Evolutionary conservation across 2,113 vertebrate genomes (phyloP).

Genomic region (Pithys albifrons): DNA sequence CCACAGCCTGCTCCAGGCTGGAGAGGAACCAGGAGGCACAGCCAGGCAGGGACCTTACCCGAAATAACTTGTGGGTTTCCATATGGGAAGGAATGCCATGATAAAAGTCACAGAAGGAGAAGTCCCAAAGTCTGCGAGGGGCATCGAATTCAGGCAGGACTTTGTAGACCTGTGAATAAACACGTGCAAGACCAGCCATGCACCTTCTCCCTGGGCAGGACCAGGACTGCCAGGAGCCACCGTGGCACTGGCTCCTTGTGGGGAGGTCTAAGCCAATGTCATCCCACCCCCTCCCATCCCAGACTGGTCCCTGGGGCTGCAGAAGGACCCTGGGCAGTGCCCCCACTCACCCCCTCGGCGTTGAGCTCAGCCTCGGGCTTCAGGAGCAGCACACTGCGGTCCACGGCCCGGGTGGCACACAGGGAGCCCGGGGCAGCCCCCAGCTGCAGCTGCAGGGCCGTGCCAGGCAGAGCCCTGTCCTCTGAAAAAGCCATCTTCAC

Average conservation of each 20-base stretch:
- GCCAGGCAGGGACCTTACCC: background rate
- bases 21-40: background rate
- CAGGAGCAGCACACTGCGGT: conserved; percentile 81
- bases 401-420: conserved; percentile 79
- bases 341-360: conserved; percentile 10
- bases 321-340: background rate
- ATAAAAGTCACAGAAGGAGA: background rate
- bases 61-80: background rate
- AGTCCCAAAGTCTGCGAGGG: background rate
- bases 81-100: background rate
- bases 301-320: background rate
- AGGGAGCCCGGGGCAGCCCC: conserved; percentile 77
- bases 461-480: conserved; percentile 77
- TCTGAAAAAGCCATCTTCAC: conserved; percentile 75
- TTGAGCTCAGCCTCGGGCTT: conserved; percentile 74
- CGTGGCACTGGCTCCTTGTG: accelerated
- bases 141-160: background rate
- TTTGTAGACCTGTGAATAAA: conserved; percentile 3
- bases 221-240: background rate
- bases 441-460: conserved; percentile 63
- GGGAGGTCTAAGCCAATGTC: background rate
- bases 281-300: too few relatives aligned
- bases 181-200: background rate
- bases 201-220: background rate
- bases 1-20: background rate